A percentile compares a stretch with the other conserved stretches of the same genome.
Conservation (phyloP, 2,888 invertebrate species). For the Folsomia candida region DNA sequence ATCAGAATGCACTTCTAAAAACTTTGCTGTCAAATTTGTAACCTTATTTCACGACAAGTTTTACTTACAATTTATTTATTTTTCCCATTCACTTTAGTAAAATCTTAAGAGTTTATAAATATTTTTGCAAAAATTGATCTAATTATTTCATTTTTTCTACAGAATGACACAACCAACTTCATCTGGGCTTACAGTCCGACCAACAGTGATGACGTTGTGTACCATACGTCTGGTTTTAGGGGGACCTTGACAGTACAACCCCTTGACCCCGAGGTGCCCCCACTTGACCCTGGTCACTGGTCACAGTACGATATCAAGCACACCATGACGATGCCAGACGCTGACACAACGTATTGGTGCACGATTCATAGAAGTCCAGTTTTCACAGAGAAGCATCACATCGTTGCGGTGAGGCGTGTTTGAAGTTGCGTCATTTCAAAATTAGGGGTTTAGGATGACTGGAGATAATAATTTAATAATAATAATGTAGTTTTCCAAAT, state of each 20-base stretch:
- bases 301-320: not conserved
- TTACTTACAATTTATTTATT: no score
- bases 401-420: slow-evolving; percentile 64
- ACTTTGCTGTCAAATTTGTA: no score
- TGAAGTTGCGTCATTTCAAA: no score
- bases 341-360: slow-evolving; percentile 81
- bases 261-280: not conserved
- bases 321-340: slow-evolving; percentile 14
- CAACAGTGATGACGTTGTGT: not conserved
- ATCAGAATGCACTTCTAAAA: no score
- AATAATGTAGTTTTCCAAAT: no score
- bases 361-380: slow-evolving; percentile 75
- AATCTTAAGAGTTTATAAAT: no score
- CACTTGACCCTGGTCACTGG: not conserved
- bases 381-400: slow-evolving; percentile 71
- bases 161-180: not conserved
- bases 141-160: no score
- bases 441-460: no score
- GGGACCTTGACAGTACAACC: not conserved
- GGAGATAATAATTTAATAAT: no score
- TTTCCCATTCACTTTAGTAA: no score
- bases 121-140: no score
- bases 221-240: not conserved
- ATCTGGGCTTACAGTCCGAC: not conserved
- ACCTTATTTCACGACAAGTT: no score